These are phyloP conservation scores for Takifugu bimaculatus DNA, from an alignment of 2,113 vertebrate species.

Conservation along the genomic window DNA sequence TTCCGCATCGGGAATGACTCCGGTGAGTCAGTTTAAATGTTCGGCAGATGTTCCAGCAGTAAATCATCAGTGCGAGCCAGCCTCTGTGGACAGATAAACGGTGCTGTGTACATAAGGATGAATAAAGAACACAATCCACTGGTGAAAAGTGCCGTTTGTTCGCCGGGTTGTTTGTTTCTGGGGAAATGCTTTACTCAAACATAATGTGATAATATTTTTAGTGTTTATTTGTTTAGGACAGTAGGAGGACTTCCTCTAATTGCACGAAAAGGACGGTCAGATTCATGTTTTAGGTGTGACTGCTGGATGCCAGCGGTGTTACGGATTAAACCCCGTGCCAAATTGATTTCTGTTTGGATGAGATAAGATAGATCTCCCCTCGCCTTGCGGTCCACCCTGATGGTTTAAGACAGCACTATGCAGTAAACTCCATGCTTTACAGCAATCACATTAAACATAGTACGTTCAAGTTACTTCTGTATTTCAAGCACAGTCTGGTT, in stretches of 20 bases:
- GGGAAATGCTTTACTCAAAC: slow-evolving; percentile 9
- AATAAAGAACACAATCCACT: slow-evolving; percentile 20
- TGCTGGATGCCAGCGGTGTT: slow-evolving; percentile 13
- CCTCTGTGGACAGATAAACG: slow-evolving; percentile 45
- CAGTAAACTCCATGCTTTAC: slow-evolving; percentile 11
- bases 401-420: slow-evolving; percentile 19
- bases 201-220: background rate
- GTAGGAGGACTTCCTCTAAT: slow-evolving; percentile 9
- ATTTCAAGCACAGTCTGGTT: background rate
- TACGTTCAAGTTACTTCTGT: slow-evolving; percentile 25
- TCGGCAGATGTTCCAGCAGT: slow-evolving; percentile 64
- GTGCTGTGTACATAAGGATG: slow-evolving; percentile 18
- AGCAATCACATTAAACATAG: slow-evolving; percentile 28
- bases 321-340: slow-evolving; percentile 33
- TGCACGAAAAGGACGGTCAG: slow-evolving; percentile 19
- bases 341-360: slow-evolving; percentile 36
- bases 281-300: background rate
- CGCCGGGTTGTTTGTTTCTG: slow-evolving; percentile 21
- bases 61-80: slow-evolving; percentile 51
- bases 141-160: slow-evolving; percentile 14
- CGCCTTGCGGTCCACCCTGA: background rate
- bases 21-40: slow-evolving; percentile 63
- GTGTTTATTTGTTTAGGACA: background rate
- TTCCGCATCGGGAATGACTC: slow-evolving; percentile 61
- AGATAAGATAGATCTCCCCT: slow-evolving; percentile 38